phyloP scores from a whole-genome alignment of 2,113 vertebrate genomes.

The Oreochromis aureus region DNA sequence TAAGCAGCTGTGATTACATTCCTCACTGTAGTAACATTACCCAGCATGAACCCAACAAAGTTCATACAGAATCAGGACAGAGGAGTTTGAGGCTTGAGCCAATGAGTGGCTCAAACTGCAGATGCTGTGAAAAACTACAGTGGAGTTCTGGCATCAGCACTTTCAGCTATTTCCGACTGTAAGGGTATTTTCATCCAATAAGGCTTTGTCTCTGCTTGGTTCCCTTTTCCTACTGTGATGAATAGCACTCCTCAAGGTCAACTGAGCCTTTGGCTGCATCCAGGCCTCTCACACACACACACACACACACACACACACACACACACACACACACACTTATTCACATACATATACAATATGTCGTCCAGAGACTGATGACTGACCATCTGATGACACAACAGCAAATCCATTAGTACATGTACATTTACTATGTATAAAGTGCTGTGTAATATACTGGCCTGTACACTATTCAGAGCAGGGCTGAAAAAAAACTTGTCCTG shows the following conservation, averaged over 20 bases:
- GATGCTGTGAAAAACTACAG: constrained; percentile 44
- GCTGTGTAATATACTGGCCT: not conserved
- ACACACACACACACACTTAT: not conserved
- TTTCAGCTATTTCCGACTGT: constrained; percentile 58
- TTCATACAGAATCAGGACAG: constrained; percentile 6
- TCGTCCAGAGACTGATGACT: not conserved
- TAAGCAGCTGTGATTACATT: not conserved
- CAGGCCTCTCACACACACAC: not conserved
- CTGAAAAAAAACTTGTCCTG: not conserved
- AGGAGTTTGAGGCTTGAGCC: not conserved
- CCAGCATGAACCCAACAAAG: not conserved
- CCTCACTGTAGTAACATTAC: not conserved
- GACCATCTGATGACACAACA: not conserved
- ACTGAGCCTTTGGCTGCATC: not conserved
- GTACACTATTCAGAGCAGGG: not conserved
- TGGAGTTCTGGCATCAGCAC: constrained; percentile 54
- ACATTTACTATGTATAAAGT: not conserved
- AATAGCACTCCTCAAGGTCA: constrained; percentile 42
- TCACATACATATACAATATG: not conserved
- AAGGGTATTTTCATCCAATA: constrained; percentile 53
- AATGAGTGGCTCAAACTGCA: constrained; percentile 50
- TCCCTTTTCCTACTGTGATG: constrained; percentile 26
- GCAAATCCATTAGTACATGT: not conserved
- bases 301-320: not conserved
- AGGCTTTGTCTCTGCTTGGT: constrained; percentile 44